Conservation (phyloP, 2,888 invertebrate genomes). For the Tetramorium bicarinatum region DNA sequence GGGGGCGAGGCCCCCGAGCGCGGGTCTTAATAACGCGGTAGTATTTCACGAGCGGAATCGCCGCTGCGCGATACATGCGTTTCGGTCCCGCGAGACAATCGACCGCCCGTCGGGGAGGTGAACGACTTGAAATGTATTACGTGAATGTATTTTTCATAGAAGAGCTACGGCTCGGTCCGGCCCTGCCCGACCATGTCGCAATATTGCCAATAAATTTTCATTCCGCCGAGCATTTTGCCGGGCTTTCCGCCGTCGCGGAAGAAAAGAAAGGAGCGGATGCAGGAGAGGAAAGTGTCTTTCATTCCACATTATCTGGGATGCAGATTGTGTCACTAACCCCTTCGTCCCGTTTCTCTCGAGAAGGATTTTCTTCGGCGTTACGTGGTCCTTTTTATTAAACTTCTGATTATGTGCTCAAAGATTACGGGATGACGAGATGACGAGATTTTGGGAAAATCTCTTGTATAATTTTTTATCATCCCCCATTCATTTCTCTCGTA, state of each 20-base stretch:
- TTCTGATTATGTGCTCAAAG: neutral
- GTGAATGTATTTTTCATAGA: conserved; percentile 38
- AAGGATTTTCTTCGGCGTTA: neutral
- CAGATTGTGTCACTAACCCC: conserved; percentile 26
- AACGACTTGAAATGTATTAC: conserved; percentile 39
- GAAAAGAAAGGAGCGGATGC: conserved; percentile 59
- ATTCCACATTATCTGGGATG: conserved; percentile 20
- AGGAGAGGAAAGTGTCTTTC: conserved; percentile 48
- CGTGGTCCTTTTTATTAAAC: conserved; percentile 19
- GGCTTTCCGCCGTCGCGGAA: conserved; percentile 25
- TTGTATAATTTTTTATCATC: neutral
- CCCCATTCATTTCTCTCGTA: neutral
- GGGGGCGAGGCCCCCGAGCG: neutral
- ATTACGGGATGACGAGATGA: neutral
- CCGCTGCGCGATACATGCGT: conserved; percentile 34
- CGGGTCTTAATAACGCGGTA: conserved; percentile 46
- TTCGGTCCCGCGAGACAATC: conserved; percentile 58
- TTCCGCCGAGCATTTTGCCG: conserved; percentile 61
- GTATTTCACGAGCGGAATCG: conserved; percentile 45
- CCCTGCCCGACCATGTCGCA: conserved; percentile 35
- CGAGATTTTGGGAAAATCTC: neutral
- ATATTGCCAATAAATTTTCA: conserved; percentile 71
- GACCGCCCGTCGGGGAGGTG: conserved; percentile 37
- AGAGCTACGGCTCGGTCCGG: conserved; percentile 20
- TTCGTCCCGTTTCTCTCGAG: conserved; percentile 8